These are phyloP conservation scores for Agonum fuliginosum DNA, from an alignment of 2,888 invertebrate genomes.

Conservation along the genomic window DNA sequence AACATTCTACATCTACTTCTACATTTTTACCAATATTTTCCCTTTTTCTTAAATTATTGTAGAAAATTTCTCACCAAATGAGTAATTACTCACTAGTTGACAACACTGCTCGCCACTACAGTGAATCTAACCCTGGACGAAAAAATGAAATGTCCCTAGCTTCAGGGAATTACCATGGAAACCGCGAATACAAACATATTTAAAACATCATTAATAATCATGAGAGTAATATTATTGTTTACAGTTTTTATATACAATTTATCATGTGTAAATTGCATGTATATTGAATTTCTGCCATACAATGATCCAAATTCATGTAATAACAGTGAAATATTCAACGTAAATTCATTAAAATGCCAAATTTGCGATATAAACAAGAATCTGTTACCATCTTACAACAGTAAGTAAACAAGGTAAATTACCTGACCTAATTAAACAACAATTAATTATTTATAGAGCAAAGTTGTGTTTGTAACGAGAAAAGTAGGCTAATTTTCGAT, in stretches of 20 bases:
- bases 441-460: constrained; percentile 68
- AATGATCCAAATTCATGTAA: constrained; percentile 49
- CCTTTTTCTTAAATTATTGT: too few species aligned
- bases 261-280: constrained; percentile 3
- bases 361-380: constrained; percentile 71
- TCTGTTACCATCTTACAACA: constrained; percentile 69
- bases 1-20: too few species aligned
- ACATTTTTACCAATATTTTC: too few species aligned
- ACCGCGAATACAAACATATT: constrained; percentile 48
- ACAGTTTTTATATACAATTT: constrained; percentile 35
- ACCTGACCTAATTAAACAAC: neutral
- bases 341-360: constrained; percentile 73
- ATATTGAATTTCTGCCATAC: constrained; percentile 22
- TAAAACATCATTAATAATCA: constrained; percentile 36
- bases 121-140: neutral
- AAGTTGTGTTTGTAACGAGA: constrained; percentile 72
- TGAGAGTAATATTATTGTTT: constrained; percentile 34
- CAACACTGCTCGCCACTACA: too few species aligned
- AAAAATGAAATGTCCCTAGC: neutral
- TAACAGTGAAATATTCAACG: constrained; percentile 64
- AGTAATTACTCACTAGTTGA: too few species aligned
- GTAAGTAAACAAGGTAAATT: constrained; percentile 67
- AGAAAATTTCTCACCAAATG: too few species aligned
- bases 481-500: constrained; percentile 67
- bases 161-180: constrained; percentile 30